Conservation (phyloP, 1,140 invertebrate species). For the Drosophila carrolli region DNA sequence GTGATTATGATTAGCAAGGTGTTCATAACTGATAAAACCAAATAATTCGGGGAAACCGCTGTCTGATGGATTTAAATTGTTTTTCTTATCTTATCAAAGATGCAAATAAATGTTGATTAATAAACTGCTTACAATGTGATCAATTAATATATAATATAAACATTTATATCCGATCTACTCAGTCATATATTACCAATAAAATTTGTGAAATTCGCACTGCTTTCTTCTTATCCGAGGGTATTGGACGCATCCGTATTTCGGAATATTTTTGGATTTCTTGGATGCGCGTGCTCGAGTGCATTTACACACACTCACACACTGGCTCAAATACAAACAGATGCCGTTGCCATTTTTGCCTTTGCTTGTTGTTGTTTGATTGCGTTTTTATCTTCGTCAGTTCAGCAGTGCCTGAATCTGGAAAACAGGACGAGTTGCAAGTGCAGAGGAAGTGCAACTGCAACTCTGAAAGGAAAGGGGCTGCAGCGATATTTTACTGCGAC, state of each 20-base stretch:
- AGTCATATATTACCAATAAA: not conserved
- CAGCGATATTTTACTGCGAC: conserved; percentile 70
- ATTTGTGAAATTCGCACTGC: not conserved
- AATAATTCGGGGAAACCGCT: conserved; percentile 1
- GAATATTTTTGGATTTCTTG: conserved; percentile 17
- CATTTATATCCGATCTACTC: too few species aligned
- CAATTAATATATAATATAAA: not conserved
- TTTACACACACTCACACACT: conserved; percentile 53
- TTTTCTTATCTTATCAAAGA: conserved; percentile 2
- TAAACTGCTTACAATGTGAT: not conserved
- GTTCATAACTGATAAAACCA: conserved; percentile 4
- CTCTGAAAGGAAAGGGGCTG: conserved; percentile 2
- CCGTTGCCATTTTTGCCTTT: conserved; percentile 62
- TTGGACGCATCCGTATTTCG: not conserved
- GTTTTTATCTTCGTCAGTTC: conserved; percentile 82
- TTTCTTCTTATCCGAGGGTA: conserved; percentile 9
- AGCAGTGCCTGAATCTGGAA: conserved; percentile 45
- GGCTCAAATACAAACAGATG: conserved; percentile 66
- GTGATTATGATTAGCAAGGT: not conserved
- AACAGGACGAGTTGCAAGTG: conserved; percentile 20
- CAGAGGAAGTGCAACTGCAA: conserved; percentile 37
- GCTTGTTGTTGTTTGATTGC: conserved; percentile 74
- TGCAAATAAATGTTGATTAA: not conserved
- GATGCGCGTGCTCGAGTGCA: conserved; percentile 74
- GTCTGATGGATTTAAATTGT: not conserved